Base-by-base conservation (phyloP, 2,888 invertebrate genomes). In the Heliconius cydno region DNA sequence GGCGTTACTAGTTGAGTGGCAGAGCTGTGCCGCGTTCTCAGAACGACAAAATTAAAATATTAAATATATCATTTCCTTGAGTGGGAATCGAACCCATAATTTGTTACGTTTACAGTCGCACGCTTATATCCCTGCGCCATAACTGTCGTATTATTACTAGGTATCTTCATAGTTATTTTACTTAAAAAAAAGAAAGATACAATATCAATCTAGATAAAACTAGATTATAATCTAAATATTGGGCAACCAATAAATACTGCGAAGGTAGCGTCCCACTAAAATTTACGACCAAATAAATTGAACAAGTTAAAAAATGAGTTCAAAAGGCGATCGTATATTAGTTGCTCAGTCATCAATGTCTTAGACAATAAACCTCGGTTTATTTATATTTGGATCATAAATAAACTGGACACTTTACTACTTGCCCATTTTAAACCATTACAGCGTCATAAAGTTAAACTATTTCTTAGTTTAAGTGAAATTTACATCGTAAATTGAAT, bases 341-440 rank as follows among this genome's bases (percentile, higher is more conserved):
- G 84, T 87, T 85, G 85, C 75, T 81, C 87, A 87, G 83, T 86
- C 89, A 89, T 92, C 91, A 93, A 93, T 74, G 82, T 82, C 82
- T 87, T 86, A 87, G 86, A 90, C 90, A 91, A 90, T 94, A 93
- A 93, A 93, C 88, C 86, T 86, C 90, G 91, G 90, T 92, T 92
- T 90, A 91, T 90, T 87, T 84, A 83, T 85, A 88, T 86, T 86
- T 86, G 85, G 86, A 86, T 87, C 90, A 88, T 93, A 94, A 93
- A 93, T 93, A 87, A 89, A 83, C 73, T 85, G 88, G 93, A 93
- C 93, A 90, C 88, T 89, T 93, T 91, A 92, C 92, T 91, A 88
- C 89, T 88, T 84, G 85, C 89, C 91, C 89, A 92, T 93, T 94
- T 92, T 92, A 91, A 92, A 91, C 93, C 92, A 92, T 94, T 92